Evolutionary conservation across 2,888 invertebrate species (phyloP), one percentile per base, ranked within the genome.

Genomic region (Noctua comes): DNA sequence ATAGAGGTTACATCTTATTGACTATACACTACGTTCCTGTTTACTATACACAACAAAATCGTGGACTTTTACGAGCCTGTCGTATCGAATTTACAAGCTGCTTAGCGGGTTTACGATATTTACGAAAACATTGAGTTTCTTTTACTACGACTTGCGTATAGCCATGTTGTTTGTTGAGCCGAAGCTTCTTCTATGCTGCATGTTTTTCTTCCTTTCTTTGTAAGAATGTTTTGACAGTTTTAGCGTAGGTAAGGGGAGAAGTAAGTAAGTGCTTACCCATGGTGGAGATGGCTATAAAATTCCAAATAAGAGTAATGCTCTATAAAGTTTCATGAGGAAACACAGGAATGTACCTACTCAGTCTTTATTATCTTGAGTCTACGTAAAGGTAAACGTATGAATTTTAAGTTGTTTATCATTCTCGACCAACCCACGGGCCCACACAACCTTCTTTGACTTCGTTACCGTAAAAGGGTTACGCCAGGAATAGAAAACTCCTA

Each of bases 1-100:
- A 94, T 93, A 92, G 92, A 90, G 80, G 87, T 87, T 79, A 64
- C 74, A 88, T 84, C 90, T 88, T 92, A 91, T 93, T 91, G 90
- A 89, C 88, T 90, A 86, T 82, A 80, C 43, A 68, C 43, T 64
- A 59, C 62, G 40, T 43, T 64, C 77, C 69, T 73, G 65, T 85
- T 80, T 84, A 84, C 80, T 71, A 62, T 77, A 77, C 75, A 74
- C 82, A 88, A 86, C 87, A 84, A 87, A 89, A 86, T 73, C 85
- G 77, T 77, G 80, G 24, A 76, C 84, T 87, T 91, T 92, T 91
- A 91, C 89, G 85, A 85, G 40, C 78, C 80, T 87, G 86, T 88
- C 83, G 83, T 80, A 84, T 83, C 74, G 76, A 88, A 88, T 91
- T 92, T 91, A 92, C 91, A 90, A 87, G 90, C 88, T 87, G 89